A percentile compares a stretch with the other conserved stretches of the same genome.
Evolutionary conservation across 1,140 invertebrate species (phyloP).

Genomic region (Pogonognathellus flavescens): DNA sequence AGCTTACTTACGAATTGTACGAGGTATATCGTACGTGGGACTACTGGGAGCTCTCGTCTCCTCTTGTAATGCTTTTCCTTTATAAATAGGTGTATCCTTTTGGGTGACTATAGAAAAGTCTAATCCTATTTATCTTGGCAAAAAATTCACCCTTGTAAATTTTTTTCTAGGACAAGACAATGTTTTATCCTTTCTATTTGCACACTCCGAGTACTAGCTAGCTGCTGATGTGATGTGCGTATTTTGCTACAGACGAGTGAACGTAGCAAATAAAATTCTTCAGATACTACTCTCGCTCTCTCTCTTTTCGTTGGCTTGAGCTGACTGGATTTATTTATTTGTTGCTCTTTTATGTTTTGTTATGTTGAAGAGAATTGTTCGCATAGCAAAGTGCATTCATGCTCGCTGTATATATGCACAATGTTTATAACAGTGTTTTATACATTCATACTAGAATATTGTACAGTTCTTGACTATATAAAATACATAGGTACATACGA

Average conservation of each 20-base stretch:
- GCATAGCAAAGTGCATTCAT: conserved; percentile 50
- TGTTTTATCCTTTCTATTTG: conserved; percentile 50
- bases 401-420: background rate
- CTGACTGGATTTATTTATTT: conserved; percentile 52
- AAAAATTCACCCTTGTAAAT: conserved; percentile 51
- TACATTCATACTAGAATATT: no score
- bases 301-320: conserved; percentile 31
- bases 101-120: conserved; percentile 1
- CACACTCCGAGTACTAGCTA: background rate
- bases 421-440: background rate
- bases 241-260: conserved; percentile 11
- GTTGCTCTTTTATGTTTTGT: conserved; percentile 50
- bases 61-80: conserved; percentile 9
- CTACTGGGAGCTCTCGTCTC: conserved; percentile 14
- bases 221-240: conserved; percentile 6
- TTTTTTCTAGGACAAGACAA: conserved; percentile 50
- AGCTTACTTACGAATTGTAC: conserved; percentile 28
- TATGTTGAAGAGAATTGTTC: conserved; percentile 36
- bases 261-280: conserved; percentile 28
- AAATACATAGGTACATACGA: no score
- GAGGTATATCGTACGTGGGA: background rate
- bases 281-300: background rate
- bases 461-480: background rate
- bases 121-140: conserved; percentile 53
- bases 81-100: conserved; percentile 37